Conservation (phyloP, 2,797 vertebrate genomes). For the Loriculus beryllinus region DNA sequence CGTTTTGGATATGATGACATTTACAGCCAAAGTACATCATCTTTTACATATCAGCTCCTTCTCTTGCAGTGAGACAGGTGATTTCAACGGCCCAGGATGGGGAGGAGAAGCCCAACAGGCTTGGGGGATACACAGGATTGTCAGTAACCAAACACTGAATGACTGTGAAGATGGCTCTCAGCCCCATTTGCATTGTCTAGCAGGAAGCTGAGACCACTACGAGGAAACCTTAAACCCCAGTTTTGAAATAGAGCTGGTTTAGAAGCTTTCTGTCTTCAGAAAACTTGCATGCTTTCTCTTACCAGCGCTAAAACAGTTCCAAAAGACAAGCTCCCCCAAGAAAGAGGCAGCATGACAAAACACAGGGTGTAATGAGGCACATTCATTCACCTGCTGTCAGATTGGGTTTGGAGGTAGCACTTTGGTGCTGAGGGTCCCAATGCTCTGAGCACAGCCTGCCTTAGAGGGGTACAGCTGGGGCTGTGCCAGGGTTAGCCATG, state of each 20-base stretch:
- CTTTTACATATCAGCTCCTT: not conserved
- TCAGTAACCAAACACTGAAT: fast-evolving
- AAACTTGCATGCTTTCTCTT: not conserved
- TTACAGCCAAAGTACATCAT: not conserved
- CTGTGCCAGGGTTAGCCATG: not conserved
- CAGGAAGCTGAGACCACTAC: not conserved
- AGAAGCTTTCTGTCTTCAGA: not conserved
- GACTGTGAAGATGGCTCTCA: not conserved
- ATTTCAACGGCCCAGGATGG: not conserved
- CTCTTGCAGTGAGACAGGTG: not conserved
- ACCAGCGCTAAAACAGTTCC: not conserved
- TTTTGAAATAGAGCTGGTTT: not conserved
- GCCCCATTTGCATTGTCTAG: fast-evolving
- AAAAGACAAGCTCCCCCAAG: not conserved
- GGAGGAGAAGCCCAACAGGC: not conserved
- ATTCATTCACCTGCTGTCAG: not conserved
- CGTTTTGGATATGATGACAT: not conserved
- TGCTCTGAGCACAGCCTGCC: not conserved
- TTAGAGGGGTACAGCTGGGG: not conserved
- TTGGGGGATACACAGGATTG: not conserved
- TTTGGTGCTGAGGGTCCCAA: no score
- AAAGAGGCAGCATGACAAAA: not conserved
- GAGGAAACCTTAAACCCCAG: not conserved
- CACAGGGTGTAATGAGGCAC: fast-evolving
- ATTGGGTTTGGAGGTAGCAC: fast-evolving